Percentiles rank a stretch among this genome's conserved stretches.
These are phyloP conservation scores for Hydrolagus affinis DNA, from an alignment of 2,113 vertebrate species.

Conservation along the genomic window DNA sequence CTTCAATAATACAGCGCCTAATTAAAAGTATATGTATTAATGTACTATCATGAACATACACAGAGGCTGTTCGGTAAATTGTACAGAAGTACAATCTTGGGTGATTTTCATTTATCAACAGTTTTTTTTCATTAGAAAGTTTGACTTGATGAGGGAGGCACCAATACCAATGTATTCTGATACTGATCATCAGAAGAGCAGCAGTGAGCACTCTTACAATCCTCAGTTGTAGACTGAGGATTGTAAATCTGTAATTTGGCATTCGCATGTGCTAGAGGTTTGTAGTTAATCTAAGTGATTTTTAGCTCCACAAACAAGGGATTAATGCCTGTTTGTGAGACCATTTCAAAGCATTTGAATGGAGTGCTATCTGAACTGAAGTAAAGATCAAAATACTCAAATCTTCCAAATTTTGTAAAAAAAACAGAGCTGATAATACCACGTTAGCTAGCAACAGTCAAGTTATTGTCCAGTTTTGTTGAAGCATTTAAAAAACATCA, in stretches of 20 bases:
- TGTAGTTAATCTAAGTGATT: too few species aligned
- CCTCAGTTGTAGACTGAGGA: too few species aligned
- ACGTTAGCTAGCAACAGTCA: background rate
- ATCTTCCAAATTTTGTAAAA: background rate
- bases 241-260: too few species aligned
- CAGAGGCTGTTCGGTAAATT: background rate
- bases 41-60: conserved; percentile 17
- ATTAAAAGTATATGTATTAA: conserved; percentile 26
- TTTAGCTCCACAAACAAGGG: background rate
- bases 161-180: background rate
- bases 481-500: background rate
- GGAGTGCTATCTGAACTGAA: background rate
- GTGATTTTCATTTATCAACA: conserved; percentile 17
- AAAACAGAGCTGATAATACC: background rate
- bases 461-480: background rate
- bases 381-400: background rate
- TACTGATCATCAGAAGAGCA: background rate
- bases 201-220: too few species aligned
- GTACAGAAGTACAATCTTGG: background rate
- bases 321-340: background rate
- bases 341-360: conserved; percentile 7
- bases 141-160: conserved; percentile 9
- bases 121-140: background rate
- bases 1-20: conserved; percentile 29
- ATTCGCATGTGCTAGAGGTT: too few species aligned